These are phyloP conservation scores for Eulemur coronatus DNA, from an alignment of 2,797 vertebrate genomes.

Conservation along the genomic window DNA sequence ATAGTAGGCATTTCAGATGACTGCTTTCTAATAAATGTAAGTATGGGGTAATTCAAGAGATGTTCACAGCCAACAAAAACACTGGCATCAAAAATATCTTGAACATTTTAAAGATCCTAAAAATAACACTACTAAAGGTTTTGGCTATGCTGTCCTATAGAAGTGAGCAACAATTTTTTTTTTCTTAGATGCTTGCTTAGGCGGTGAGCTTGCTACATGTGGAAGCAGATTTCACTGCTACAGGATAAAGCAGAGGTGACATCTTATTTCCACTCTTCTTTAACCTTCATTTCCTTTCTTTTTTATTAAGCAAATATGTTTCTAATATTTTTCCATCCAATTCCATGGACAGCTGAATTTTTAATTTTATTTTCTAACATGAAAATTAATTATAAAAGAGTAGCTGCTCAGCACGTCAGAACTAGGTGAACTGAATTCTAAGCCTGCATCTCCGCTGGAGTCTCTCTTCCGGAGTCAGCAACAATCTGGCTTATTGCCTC, in stretches of 20 bases:
- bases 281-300: constrained; percentile 37
- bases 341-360: constrained; percentile 35
- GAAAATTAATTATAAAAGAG: constrained; percentile 53
- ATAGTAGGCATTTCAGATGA: background rate
- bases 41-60: background rate
- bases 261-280: background rate
- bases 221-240: background rate
- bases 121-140: background rate
- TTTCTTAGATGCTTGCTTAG: background rate
- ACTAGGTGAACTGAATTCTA: background rate
- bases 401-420: background rate
- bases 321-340: constrained; percentile 30
- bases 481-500: background rate
- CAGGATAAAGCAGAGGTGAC: background rate
- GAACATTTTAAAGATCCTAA: background rate
- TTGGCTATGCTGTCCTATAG: background rate
- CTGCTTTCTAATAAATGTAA: constrained; percentile 1
- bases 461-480: background rate
- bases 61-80: background rate
- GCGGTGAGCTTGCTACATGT: background rate
- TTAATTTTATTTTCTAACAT: constrained; percentile 52
- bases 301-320: constrained; percentile 44
- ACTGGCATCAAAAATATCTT: background rate
- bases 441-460: background rate
- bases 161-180: background rate